Evolutionary conservation across 2,888 invertebrate species (phyloP), one percentile per base, ranked within the genome.

Genomic region (Drosophila koepferae): DNA sequence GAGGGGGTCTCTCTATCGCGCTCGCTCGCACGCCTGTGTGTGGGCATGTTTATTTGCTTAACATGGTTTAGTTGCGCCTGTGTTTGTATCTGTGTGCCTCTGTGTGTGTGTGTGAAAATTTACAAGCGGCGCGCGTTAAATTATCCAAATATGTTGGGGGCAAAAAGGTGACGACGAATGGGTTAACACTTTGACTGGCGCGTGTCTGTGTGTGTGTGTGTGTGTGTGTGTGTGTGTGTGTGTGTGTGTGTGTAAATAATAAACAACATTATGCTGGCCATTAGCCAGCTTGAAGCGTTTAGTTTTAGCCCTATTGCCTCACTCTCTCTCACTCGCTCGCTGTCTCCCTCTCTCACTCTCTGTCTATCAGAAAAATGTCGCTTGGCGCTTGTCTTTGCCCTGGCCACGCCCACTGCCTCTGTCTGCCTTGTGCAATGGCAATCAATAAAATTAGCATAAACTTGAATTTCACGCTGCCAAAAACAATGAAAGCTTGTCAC

Each of bases 121-220:
- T 86, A 87, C 88, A 86, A 88, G 90, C 90, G 72, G 53, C 83
- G 88, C 88, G 88, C 89, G 90, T 81, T 86, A 86, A 86, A 86
- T 86, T 90, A 86, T 88, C 90, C 77, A 88, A 86, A 90, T 86
- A 86, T 86, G 86, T 86, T 90, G 69, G 85, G 74, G 83, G 81
- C 86, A 86, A 75, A 89, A 88, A 86, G 86, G 90, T 86, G 86
- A 88, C 86, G 81, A 79, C 90, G 81, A 88, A 90, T 86, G 86
- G 86, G 74, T 90, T 88, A 86, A 86, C 86, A 86, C 86, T 89
- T 86, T 77, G 67, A 66, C 72, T 80, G 66, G 59, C 67, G 64
- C 66, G 23, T 43, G 67, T 54, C 48, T 65, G 43, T 67, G 54
- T 67, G 60, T 51, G 46, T 31, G 20, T 53, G 18, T 60, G 20